These are phyloP conservation scores for Alsophila aescularia DNA, from an alignment of 2,888 invertebrate species.

Conservation along the genomic window DNA sequence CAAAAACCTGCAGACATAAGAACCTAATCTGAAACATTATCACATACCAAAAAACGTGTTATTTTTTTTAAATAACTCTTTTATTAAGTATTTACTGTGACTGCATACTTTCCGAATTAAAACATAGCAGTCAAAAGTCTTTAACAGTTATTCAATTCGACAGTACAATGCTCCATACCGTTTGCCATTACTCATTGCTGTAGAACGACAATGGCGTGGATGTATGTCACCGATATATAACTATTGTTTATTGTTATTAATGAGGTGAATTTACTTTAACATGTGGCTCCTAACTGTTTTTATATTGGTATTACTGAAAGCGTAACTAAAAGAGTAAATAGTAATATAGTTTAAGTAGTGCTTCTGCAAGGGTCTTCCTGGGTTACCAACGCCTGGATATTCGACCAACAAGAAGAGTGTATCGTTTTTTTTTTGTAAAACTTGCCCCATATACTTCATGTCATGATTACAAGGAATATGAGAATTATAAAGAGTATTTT, in stretches of 20 bases:
- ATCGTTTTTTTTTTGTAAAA: too few species aligned
- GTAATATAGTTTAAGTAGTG: not conserved
- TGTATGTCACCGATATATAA: conserved; percentile 48
- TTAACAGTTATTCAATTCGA: conserved; percentile 15
- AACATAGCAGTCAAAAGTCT: not conserved
- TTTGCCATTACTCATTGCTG: conserved; percentile 23
- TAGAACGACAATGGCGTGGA: conserved; percentile 27
- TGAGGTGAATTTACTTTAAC: conserved; percentile 43
- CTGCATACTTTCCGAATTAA: not conserved
- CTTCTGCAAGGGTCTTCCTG: too few species aligned
- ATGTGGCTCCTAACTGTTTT: conserved; percentile 9
- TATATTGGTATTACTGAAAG: not conserved
- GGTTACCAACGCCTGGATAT: too few species aligned
- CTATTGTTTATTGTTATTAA: conserved; percentile 53
- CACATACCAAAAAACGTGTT: too few species aligned
- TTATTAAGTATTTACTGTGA: too few species aligned
- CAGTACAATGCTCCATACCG: conserved; percentile 9
- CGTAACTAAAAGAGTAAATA: not conserved
- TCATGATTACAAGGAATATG: not conserved
- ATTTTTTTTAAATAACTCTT: too few species aligned
- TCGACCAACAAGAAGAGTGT: too few species aligned
- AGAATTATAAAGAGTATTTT: not conserved
- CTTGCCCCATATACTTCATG: too few species aligned
- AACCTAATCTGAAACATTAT: too few species aligned
- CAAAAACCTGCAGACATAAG: too few species aligned